These are phyloP conservation scores for Loxodonta africana DNA, from an alignment of 2,113 vertebrate genomes.

Conservation along the genomic window DNA sequence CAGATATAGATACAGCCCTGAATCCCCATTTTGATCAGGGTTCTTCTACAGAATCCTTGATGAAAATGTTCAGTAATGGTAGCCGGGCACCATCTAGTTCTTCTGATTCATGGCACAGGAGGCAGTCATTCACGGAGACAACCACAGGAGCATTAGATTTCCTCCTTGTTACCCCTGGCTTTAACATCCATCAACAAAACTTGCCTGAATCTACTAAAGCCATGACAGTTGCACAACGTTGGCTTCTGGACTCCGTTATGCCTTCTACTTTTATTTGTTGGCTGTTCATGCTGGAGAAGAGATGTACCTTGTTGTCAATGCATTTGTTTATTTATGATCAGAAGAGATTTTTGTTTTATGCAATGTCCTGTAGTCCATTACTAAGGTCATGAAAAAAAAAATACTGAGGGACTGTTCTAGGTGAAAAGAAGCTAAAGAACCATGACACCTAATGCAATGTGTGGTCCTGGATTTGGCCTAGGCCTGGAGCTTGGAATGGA, in stretches of 20 bases:
- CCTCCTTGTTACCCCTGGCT: background rate
- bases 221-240: fast-evolving
- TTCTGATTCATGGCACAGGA: no score
- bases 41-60: no score
- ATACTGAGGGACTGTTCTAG: background rate
- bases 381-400: background rate
- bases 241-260: background rate
- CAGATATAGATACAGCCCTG: background rate
- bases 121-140: no score
- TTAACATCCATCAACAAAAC: fast-evolving
- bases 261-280: background rate
- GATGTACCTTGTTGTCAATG: background rate
- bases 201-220: no score
- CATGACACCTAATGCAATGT: background rate
- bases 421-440: background rate
- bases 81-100: no score
- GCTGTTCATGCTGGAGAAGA: no score
- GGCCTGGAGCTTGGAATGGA: fast-evolving
- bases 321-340: background rate
- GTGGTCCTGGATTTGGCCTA: background rate
- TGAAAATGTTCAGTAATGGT: no score
- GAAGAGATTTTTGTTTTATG: background rate
- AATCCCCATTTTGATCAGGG: background rate
- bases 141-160: no score
- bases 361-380: background rate